Conservation (phyloP, 1,140 invertebrate genomes). For the Kradibia gibbosae region DNA sequence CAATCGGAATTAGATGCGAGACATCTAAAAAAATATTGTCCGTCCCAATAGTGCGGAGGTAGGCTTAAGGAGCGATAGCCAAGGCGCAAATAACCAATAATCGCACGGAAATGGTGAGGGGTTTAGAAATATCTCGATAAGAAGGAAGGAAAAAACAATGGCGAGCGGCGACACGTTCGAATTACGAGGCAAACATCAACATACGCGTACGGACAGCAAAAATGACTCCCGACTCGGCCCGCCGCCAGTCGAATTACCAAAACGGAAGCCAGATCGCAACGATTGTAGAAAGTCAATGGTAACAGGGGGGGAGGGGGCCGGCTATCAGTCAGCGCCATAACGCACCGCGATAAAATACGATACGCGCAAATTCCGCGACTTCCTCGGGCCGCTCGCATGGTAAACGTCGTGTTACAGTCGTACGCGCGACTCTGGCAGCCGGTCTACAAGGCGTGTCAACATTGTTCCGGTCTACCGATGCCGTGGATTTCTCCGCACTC, state of each 20-base stretch:
- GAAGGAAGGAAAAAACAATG: not conserved
- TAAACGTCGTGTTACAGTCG: not conserved
- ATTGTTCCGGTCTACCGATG: not conserved
- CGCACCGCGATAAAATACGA: not conserved
- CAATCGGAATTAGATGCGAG: not conserved
- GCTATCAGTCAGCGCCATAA: not conserved
- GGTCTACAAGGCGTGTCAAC: not conserved
- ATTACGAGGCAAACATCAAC: too few relatives aligned
- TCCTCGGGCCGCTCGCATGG: not conserved
- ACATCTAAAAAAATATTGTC: not conserved
- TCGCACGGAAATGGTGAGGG: not conserved
- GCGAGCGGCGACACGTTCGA: too few relatives aligned
- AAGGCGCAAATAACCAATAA: not conserved
- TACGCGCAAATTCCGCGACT: not conserved
- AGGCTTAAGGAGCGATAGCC: not conserved
- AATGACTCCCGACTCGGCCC: too few relatives aligned
- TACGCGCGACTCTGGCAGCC: not conserved
- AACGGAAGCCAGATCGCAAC: too few relatives aligned
- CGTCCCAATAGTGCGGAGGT: not conserved
- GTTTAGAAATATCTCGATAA: not conserved
- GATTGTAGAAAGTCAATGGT: too few relatives aligned
- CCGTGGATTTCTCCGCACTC: slow-evolving; percentile 4
- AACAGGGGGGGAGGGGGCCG: too few relatives aligned
- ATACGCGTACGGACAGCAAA: too few relatives aligned
- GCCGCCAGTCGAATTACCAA: too few relatives aligned